Conservation (phyloP, 1,140 invertebrate species). For the Calosoma granatense region DNA sequence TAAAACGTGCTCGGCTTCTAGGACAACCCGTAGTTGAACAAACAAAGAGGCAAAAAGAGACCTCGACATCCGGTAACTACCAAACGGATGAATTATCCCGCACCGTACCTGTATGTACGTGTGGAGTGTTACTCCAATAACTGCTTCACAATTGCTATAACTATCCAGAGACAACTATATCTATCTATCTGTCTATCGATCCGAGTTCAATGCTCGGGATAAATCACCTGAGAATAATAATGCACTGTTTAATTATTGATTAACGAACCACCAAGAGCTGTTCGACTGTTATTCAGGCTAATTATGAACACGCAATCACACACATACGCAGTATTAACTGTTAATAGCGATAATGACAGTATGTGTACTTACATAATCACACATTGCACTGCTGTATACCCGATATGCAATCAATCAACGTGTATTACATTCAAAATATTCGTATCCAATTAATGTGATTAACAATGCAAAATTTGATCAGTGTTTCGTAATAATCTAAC, state of each 20-base stretch:
- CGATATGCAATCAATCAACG: too few relatives aligned
- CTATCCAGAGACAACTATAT: too few relatives aligned
- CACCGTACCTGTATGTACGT: not conserved
- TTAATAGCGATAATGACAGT: not conserved
- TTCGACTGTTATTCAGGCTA: not conserved
- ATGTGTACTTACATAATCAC: not conserved
- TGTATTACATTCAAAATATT: too few relatives aligned
- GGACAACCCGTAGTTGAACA: too few relatives aligned
- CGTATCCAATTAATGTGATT: too few relatives aligned
- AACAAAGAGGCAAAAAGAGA: too few relatives aligned
- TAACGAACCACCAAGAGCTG: too few relatives aligned
- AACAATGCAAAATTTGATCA: too few relatives aligned
- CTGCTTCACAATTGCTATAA: not conserved
- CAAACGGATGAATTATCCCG: not conserved
- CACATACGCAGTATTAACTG: not conserved
- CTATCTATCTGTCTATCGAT: not conserved
- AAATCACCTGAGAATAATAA: not conserved
- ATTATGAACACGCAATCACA: not conserved
- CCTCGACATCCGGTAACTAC: too few relatives aligned
- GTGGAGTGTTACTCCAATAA: not conserved
- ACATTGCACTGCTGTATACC: not conserved
- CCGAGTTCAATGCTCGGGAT: not conserved
- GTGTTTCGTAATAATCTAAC: not conserved
- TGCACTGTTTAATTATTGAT: not conserved
- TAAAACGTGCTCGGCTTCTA: too few relatives aligned